These are phyloP conservation scores for Tetranychus cinnabarinus DNA, from an alignment of 1,140 invertebrate genomes.

Conservation along the genomic window DNA sequence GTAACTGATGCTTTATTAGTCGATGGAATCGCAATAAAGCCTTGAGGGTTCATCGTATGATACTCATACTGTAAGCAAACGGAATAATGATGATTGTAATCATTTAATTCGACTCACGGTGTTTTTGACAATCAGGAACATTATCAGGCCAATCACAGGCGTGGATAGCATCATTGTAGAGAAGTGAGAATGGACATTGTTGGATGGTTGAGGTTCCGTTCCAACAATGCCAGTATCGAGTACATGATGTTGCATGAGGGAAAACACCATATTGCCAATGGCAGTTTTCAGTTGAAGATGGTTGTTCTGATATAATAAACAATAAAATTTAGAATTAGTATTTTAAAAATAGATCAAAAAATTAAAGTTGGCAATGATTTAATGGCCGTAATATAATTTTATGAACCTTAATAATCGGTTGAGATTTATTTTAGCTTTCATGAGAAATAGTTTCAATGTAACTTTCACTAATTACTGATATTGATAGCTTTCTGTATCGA, in stretches of 20 bases:
- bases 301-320: slow-evolving; percentile 34
- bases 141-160: slow-evolving; percentile 82
- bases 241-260: slow-evolving; percentile 73
- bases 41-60: too few relatives aligned
- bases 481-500: too few relatives aligned
- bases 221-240: slow-evolving; percentile 81
- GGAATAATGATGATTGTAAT: too few relatives aligned
- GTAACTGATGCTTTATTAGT: too few relatives aligned
- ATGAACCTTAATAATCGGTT: too few relatives aligned
- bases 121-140: slow-evolving; percentile 71
- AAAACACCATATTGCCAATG: slow-evolving; percentile 81
- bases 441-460: too few relatives aligned
- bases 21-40: too few relatives aligned
- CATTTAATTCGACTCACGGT: slow-evolving; percentile 39
- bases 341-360: neutral
- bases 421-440: too few relatives aligned
- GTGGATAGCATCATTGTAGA: slow-evolving; percentile 69
- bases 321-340: neutral
- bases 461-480: too few relatives aligned
- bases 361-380: too few relatives aligned
- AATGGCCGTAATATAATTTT: too few relatives aligned
- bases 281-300: slow-evolving; percentile 58
- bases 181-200: slow-evolving; percentile 66
- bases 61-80: too few relatives aligned
- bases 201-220: slow-evolving; percentile 75